A percentile compares a stretch with the other conserved stretches of the same genome.
These are phyloP conservation scores for Drosophila melanica DNA, from an alignment of 1,140 invertebrate species.

Conservation along the genomic window DNA sequence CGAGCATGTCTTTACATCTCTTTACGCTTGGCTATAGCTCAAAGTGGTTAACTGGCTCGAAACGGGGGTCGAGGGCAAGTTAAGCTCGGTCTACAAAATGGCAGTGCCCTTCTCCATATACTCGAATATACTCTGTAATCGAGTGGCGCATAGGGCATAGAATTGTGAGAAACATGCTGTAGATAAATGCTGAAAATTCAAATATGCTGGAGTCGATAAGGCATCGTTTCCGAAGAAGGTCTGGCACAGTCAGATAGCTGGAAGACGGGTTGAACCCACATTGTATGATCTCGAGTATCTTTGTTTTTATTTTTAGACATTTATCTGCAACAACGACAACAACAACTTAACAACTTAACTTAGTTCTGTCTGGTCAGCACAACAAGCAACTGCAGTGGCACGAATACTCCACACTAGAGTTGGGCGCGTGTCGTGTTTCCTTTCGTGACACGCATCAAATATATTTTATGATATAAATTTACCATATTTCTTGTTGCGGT, in stretches of 20 bases:
- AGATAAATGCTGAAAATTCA: conserved; percentile 10
- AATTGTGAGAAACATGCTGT: background rate
- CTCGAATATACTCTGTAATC: background rate
- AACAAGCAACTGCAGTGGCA: conserved; percentile 14
- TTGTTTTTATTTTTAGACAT: conserved; percentile 73
- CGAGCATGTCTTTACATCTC: conserved; percentile 79
- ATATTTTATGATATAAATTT: background rate
- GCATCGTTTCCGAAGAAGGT: conserved; percentile 6
- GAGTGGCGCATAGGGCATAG: background rate
- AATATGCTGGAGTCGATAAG: conserved; percentile 13
- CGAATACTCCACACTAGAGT: background rate
- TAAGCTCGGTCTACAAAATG: conserved; percentile 40
- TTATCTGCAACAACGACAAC: conserved; percentile 56
- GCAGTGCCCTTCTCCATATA: conserved; percentile 8
- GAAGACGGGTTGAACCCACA: conserved; percentile 27
- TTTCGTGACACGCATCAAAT: background rate
- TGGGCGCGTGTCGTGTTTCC: background rate
- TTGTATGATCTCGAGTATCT: conserved; percentile 52
- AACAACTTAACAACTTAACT: conserved; percentile 55
- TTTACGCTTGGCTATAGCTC: conserved; percentile 72
- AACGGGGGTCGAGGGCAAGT: background rate
- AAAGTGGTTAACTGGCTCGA: conserved; percentile 38
- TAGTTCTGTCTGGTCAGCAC: conserved; percentile 63
- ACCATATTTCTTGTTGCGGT: too few relatives aligned
- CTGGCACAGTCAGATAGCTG: conserved; percentile 13